These are phyloP conservation scores for Volucella zonaria DNA, from an alignment of 2,888 invertebrate species.

Conservation along the genomic window DNA sequence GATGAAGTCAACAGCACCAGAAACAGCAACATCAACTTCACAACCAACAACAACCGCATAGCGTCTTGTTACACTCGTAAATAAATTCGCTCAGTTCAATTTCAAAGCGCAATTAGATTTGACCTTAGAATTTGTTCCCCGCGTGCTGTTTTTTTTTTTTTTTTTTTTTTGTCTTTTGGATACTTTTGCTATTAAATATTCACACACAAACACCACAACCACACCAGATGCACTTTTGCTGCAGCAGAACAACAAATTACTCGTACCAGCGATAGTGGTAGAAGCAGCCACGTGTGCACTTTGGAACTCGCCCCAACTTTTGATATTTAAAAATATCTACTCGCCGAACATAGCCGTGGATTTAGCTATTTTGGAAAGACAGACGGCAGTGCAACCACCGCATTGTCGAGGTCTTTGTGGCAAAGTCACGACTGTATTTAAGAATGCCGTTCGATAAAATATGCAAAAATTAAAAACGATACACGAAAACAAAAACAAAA, in stretches of 20 bases:
- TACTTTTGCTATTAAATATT: slow-evolving; percentile 24
- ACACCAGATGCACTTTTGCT: background rate
- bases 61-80: slow-evolving; percentile 42
- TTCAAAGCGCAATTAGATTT: slow-evolving; percentile 66
- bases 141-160: background rate
- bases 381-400: slow-evolving; percentile 26
- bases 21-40: too few relatives aligned
- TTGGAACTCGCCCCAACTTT: slow-evolving; percentile 42
- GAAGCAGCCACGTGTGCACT: slow-evolving; percentile 6
- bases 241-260: slow-evolving; percentile 20
- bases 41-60: slow-evolving; percentile 12
- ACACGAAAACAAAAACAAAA: slow-evolving; percentile 4
- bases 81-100: slow-evolving; percentile 57
- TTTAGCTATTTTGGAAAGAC: slow-evolving; percentile 48
- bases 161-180: slow-evolving; percentile 40
- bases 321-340: slow-evolving; percentile 43
- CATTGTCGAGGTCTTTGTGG: slow-evolving; percentile 47
- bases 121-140: slow-evolving; percentile 61
- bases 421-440: slow-evolving; percentile 53
- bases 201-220: slow-evolving; percentile 20
- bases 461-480: slow-evolving; percentile 38
- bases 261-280: background rate
- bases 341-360: background rate
- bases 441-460: slow-evolving; percentile 43
- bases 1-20: background rate